These are phyloP conservation scores for Seriola aureovittata DNA, from an alignment of 2,113 vertebrate genomes.

Conservation along the genomic window DNA sequence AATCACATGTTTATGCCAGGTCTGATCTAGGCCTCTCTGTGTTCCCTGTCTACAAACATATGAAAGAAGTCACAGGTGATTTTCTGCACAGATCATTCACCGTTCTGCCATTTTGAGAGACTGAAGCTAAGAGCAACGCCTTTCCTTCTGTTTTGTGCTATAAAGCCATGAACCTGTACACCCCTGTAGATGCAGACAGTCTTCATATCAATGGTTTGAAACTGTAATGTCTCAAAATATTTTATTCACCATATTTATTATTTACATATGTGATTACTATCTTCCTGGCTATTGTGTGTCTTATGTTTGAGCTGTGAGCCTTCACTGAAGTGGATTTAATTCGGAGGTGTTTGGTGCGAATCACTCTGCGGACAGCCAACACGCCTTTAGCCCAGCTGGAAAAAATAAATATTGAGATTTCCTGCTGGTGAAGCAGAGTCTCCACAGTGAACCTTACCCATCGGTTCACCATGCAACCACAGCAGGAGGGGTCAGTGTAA, in stretches of 20 bases:
- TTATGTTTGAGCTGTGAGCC: neutral
- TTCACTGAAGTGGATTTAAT: too few relatives aligned
- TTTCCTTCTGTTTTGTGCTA: neutral
- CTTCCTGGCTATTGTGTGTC: too few relatives aligned
- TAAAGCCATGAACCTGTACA: too few relatives aligned
- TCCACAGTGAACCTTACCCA: neutral
- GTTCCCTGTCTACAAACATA: too few relatives aligned
- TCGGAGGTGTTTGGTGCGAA: neutral
- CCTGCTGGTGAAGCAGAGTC: conserved; percentile 27
- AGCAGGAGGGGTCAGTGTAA: conserved; percentile 5
- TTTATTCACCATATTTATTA: neutral
- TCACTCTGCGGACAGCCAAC: neutral
- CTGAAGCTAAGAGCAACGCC: too few relatives aligned
- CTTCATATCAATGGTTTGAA: too few relatives aligned
- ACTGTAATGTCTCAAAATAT: neutral
- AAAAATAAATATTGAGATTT: conserved; percentile 1
- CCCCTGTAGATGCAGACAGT: too few relatives aligned
- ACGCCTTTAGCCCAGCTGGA: neutral
- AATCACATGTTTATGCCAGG: too few relatives aligned
- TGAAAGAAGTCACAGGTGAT: too few relatives aligned
- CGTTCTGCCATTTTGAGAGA: neutral
- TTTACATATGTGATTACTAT: neutral
- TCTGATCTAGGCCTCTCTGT: too few relatives aligned
- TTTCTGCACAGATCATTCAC: too few relatives aligned
- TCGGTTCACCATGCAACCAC: neutral